phyloP scores from a whole-genome alignment of 1,140 invertebrate species.

The Anoplophora glabripennis region DNA sequence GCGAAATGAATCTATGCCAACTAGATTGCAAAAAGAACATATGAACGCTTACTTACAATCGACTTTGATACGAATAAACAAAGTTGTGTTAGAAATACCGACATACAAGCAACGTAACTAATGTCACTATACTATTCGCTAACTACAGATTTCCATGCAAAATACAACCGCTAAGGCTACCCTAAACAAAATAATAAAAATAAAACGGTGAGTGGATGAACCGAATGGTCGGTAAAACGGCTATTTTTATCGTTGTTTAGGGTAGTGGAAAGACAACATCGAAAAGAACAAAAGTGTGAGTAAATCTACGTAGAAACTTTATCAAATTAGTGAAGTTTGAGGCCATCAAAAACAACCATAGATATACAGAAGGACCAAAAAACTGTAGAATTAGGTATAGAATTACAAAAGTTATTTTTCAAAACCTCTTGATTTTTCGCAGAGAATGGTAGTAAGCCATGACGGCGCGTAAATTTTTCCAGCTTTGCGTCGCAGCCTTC shows the following conservation, averaged over 20 bases:
- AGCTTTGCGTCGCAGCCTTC: conserved; percentile 71
- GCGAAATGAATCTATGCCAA: too few relatives aligned
- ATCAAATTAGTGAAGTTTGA: conserved; percentile 3
- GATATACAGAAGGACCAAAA: conserved; percentile 9
- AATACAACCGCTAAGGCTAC: conserved; percentile 22
- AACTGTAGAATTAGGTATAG: conserved; percentile 12
- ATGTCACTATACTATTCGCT: not conserved
- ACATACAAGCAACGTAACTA: conserved; percentile 7
- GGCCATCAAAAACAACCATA: conserved; percentile 12
- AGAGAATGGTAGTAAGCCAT: conserved; percentile 84
- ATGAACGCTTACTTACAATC: too few relatives aligned
- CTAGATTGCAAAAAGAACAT: too few relatives aligned
- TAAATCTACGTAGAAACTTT: conserved; percentile 4
- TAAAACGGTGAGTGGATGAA: not conserved
- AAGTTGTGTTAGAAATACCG: conserved; percentile 4
- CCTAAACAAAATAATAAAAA: conserved; percentile 9
- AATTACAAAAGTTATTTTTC: conserved; percentile 17
- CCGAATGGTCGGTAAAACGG: not conserved
- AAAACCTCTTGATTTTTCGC: conserved; percentile 81
- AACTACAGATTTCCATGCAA: conserved; percentile 17
- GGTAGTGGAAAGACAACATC: conserved; percentile 8
- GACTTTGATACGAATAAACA: not conserved
- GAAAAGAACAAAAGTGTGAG: conserved; percentile 8
- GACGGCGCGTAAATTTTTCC: conserved; percentile 79
- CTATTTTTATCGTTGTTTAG: conserved; percentile 1